Base-by-base conservation (phyloP, 2,113 vertebrate species). In the Ariopsis seemanni region DNA sequence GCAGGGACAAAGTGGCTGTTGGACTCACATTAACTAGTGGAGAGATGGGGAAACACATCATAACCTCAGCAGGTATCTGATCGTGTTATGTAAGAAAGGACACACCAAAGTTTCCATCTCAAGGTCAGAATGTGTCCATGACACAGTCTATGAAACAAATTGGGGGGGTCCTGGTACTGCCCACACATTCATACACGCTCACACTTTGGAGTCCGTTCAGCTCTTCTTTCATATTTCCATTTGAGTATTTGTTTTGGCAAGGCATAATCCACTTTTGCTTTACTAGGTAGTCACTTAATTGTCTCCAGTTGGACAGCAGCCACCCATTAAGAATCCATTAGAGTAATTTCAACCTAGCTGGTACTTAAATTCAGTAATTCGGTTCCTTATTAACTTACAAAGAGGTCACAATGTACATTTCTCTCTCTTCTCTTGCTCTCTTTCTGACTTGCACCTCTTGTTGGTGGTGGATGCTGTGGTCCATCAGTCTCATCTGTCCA, bases 371-470 rank as follows among this genome's bases (percentile, higher is more conserved):
- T 87, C 69, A 75, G 67, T 83, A 75, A 84, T 84, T 88, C 27
- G 62, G 55, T 80, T 65, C 60, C 69, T 85, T 65, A 84, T 88
- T 82, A 87, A n/a, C 50, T 55, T 83, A 57, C 63, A 87, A 82
- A 85, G 63, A 7, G 58, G 88, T 87, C 71, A 78, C 71, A 87
- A 82, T 87, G 17, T 85, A 42, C 48, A 67, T 87, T 20, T 25
- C 18, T 88, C 82, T 75, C 77, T 88, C 30, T 62, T 86, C 65
- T 79, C 22, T 90, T 55, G 30, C 74, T 90, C 90, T 91, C 91
- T 92, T 92, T 88, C 87, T 92, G 79, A 89, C 90, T 93, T 5
- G 14, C 57, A 10, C 14, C 53, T n/a, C 25, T 77, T 50, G 27
- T 77, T 78, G 42, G 52, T 85, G 30, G 55, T 58, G 25, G 74